Evolutionary conservation across 2,113 vertebrate genomes (phyloP).

Genomic region (Corythornis cristatus): DNA sequence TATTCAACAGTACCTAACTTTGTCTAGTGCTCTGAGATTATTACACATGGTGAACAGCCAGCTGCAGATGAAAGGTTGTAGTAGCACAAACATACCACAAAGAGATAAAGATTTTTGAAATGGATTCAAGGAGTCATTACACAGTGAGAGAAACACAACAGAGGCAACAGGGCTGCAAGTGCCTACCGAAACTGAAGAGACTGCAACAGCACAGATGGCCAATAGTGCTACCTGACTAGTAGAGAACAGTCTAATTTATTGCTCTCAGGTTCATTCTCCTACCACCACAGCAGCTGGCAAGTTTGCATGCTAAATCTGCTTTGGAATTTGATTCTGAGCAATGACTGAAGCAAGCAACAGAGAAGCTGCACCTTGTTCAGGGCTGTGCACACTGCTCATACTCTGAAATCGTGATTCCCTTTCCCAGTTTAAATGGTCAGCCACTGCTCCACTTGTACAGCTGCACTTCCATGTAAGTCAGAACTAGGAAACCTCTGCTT

Average conservation of each 20-base stretch:
- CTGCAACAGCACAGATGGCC: background rate
- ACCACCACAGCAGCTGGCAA: background rate
- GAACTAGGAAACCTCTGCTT: background rate
- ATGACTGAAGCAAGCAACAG: background rate
- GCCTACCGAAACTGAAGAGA: background rate
- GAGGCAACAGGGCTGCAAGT: background rate
- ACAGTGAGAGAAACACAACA: background rate
- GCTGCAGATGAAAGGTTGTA: background rate
- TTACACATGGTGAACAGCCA: background rate
- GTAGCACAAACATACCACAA: background rate
- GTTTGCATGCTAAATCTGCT: background rate
- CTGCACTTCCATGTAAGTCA: background rate
- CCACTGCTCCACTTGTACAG: background rate
- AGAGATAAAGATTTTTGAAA: background rate
- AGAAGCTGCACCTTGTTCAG: background rate
- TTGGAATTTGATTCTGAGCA: background rate
- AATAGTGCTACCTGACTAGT: background rate
- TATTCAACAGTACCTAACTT: background rate
- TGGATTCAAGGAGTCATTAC: background rate
- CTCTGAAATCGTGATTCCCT: background rate
- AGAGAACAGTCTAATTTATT: background rate
- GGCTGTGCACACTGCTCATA: rapidly evolving
- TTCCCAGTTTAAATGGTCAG: background rate
- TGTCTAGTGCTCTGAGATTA: background rate
- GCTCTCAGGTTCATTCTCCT: background rate